Conservation (phyloP, 1,140 invertebrate genomes). For the Rhizoglyphus robini region DNA sequence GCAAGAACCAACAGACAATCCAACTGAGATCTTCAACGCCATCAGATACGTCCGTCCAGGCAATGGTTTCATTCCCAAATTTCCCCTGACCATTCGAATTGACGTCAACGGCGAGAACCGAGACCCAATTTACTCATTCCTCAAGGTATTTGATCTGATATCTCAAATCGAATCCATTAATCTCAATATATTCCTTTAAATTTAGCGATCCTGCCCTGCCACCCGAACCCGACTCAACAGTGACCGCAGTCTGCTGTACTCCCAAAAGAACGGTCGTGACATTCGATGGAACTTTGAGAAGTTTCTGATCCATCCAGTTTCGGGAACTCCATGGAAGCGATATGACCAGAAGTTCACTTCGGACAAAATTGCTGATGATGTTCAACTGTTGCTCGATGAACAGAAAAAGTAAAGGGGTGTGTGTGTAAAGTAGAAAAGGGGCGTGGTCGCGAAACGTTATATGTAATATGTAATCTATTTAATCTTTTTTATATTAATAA, state of each 20-base stretch:
- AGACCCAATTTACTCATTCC: conserved; percentile 41
- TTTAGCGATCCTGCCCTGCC: conserved; percentile 28
- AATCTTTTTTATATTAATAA: too few relatives aligned
- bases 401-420: too few relatives aligned
- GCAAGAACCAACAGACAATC: conserved; percentile 41
- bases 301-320: conserved; percentile 38
- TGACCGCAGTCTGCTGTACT: conserved; percentile 34
- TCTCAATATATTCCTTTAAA: too few relatives aligned
- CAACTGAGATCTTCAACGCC: conserved; percentile 40
- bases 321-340: conserved; percentile 37
- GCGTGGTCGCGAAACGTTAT: too few relatives aligned
- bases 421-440: too few relatives aligned
- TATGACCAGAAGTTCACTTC: conserved; percentile 31
- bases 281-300: conserved; percentile 49
- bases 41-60: conserved; percentile 45
- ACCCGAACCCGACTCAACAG: conserved; percentile 31
- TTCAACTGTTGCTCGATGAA: neutral
- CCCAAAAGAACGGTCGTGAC: conserved; percentile 36
- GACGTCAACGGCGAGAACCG: conserved; percentile 45
- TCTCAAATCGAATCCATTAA: too few relatives aligned
- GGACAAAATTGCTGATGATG: neutral
- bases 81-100: conserved; percentile 39
- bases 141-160: too few relatives aligned
- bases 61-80: conserved; percentile 39
- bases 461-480: too few relatives aligned